Base-by-base conservation (phyloP, 2,113 vertebrate species). In the Drymodes brunneopygia region DNA sequence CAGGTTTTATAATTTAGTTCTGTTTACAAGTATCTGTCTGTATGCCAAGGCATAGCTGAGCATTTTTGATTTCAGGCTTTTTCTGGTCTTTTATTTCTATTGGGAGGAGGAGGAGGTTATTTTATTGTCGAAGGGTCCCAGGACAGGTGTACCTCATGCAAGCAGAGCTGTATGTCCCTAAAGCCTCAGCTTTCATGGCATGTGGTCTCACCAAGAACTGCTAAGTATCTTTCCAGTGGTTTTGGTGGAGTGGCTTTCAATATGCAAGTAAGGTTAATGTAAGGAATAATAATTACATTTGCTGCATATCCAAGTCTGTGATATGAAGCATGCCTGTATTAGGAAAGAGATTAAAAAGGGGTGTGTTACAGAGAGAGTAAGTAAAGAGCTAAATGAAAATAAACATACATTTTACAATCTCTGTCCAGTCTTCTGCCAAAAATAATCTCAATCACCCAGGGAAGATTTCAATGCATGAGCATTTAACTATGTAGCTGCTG, bases 401-500 rank as follows among this genome's bases (percentile, higher is more conserved):
- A 95, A 96, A 67, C 0, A 0, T 51, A 40, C 44, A 22, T 66
- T 94, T 94, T 93, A 90, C 58, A 81, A 42, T 89, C 42, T 90
- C 78, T 62, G 35, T 72, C 40, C 72, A 58, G 4, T 27, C 45
- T 81, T 87, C 58, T 78, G 87, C 48, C 91, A 95, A 88, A 91
- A 95, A 84, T 54, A 77, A 90, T 89, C 70, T 91, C 44, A 60
- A 0, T 86, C 72, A 74, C 57, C 44, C 33, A 7, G 54, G 40
- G 87, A 72, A 74, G 60, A 17, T 29, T 86, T 92, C 48, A 62
- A 16, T 60, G 57, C 17, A 28, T 2, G 40, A 69, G 11, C 21
- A 45, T 77, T 93, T 95, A 96, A 92, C 88, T 84, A 11, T 79
- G 60, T 87, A 77, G 54, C 62, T 95, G 74, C 90, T 73, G 47